Percentiles rank a stretch among this genome's conserved stretches.
Conservation (phyloP, 1,140 invertebrate genomes). For the Vanessa atalanta region DNA sequence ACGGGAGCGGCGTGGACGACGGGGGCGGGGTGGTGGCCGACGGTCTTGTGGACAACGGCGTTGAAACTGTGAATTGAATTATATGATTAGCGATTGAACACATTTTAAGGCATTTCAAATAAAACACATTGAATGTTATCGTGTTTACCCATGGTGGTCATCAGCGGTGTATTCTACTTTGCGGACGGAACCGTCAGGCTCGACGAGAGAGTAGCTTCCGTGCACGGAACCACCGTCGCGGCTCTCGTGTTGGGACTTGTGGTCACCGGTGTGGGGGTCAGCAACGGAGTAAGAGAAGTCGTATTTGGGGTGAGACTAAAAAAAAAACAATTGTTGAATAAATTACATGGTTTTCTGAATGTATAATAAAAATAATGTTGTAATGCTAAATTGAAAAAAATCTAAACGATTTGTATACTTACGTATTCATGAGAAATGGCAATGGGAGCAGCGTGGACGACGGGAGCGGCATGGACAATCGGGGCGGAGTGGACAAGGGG, state of each 20-base stretch:
- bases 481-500: constrained; percentile 82
- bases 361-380: too few relatives aligned
- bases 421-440: too few relatives aligned
- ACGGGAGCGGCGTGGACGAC: constrained; percentile 67
- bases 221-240: constrained; percentile 40
- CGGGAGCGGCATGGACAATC: constrained; percentile 50
- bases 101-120: too few relatives aligned
- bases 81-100: too few relatives aligned
- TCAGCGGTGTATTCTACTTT: constrained; percentile 81
- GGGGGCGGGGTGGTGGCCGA: constrained; percentile 41
- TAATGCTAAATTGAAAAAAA: too few relatives aligned
- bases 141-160: constrained; percentile 73
- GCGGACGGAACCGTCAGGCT: constrained; percentile 79
- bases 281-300: constrained; percentile 78
- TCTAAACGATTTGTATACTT: too few relatives aligned
- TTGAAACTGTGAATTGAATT: too few relatives aligned
- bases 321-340: neutral
- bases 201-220: constrained; percentile 77
- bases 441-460: constrained; percentile 52
- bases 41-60: neutral
- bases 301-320: constrained; percentile 74
- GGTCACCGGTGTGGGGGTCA: constrained; percentile 74
- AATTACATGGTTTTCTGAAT: too few relatives aligned
- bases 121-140: neutral
- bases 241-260: constrained; percentile 74